Percentiles rank a stretch among this genome's conserved stretches.
Evolutionary conservation across 2,113 vertebrate genomes (phyloP).

Genomic region (Upupa epops): DNA sequence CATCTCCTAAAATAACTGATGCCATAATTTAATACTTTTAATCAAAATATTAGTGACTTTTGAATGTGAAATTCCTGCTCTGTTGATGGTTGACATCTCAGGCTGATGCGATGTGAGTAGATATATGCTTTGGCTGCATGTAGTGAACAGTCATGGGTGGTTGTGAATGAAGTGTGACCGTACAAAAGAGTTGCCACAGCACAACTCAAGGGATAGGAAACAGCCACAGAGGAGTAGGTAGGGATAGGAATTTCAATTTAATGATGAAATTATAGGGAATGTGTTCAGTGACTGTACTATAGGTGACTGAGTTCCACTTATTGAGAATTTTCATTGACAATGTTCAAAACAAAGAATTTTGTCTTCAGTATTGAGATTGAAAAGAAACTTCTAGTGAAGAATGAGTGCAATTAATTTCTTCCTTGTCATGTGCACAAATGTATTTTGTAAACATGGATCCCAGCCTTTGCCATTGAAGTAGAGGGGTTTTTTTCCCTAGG

Average conservation of each 20-base stretch:
- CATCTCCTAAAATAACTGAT: slow-evolving; percentile 16
- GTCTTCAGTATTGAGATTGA: not conserved
- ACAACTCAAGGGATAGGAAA: rapidly evolving
- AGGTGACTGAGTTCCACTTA: not conserved
- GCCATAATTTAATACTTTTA: slow-evolving; percentile 26
- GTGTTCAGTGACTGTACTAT: not conserved
- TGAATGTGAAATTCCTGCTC: not conserved
- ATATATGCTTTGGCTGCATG: not conserved
- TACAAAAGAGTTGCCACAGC: not conserved
- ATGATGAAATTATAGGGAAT: too few species aligned
- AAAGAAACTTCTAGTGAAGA: not conserved
- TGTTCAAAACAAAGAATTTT: not conserved
- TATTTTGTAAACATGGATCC: not conserved
- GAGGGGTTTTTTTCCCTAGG: not conserved
- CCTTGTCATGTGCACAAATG: not conserved
- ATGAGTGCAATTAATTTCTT: not conserved
- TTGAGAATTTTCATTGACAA: not conserved
- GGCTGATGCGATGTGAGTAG: not conserved
- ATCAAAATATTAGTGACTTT: not conserved
- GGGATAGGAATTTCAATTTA: not conserved
- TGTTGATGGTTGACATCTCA: not conserved
- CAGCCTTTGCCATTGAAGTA: not conserved
- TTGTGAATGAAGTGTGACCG: not conserved
- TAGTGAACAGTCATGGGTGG: rapidly evolving
- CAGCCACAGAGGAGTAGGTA: not conserved